Evolutionary conservation across 1,140 invertebrate genomes (phyloP), one percentile per base, ranked within the genome.

Genomic region (Drosophila baimaii): DNA sequence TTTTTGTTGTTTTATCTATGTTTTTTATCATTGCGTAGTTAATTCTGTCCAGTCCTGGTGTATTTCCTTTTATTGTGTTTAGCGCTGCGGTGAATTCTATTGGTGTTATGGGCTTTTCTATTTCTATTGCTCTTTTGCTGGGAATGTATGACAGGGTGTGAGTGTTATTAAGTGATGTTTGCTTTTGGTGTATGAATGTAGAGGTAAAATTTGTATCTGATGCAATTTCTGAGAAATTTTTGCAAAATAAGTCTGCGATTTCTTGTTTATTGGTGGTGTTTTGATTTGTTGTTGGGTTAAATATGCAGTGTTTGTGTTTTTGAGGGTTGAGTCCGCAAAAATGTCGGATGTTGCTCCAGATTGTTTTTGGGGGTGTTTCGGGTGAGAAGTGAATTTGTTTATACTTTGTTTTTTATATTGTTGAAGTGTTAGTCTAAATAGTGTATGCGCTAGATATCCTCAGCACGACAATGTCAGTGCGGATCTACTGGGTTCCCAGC

Each of bases 71-170:
- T 41, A 62, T n/a, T 49, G 31, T 51, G n/a, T 33, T 51, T 27
- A 51, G 31, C 37, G 46, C 46, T 62, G 58, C 23, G 37, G 58
- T n/a, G 9, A 29, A 62, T 29, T 51, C 46, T 21, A 62, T n/a
- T 29, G 13, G 17, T 25, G 55, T 61, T 61, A 68, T 74, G 10
- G 25, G 27, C 5, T 68, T 56, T 74, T 74, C 35, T 57, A 62
- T 75, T 69, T 63, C 63, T 46, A 27, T 43, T 37, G 72, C 57
- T 57, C 64, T 75, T 51, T 69, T 62, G 15, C 37, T 66, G 37
- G 31, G 56, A 13, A 17, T 52, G 17, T 51, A 51, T 51, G 65
- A 41, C 0, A 15, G 54, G 25, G 3, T 46, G 29, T 46, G n/a
- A 17, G 23, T 57, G 37, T 27, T 57, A 17, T 51, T 57, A 2